Base-by-base conservation (phyloP, 1,140 invertebrate genomes). In the Sipha flava region DNA sequence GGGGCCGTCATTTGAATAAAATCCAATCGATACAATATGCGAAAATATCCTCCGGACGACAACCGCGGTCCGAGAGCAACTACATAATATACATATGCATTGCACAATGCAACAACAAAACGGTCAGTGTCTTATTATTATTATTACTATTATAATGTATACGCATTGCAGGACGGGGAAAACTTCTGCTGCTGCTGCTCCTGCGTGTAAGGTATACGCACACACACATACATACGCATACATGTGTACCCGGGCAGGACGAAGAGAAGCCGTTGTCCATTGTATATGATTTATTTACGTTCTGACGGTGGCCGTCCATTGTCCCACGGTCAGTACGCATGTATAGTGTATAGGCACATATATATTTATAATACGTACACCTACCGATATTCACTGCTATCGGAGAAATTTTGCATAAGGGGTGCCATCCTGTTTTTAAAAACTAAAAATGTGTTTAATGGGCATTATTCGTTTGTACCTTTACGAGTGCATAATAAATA, bases 41-140 rank as follows among this genome's bases (percentile, higher is more conserved):
- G 47, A 72, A 72, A 72, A 49, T 54, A 57, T 54, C 31, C n/a
- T 21, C 21, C 31, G 70, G 47, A n/a, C 29, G 47, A 49, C 66
- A 18, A 29, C n/a, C 29, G 47, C 7, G 21, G 23, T 2, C 9
- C 10, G 3, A 6, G 1, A 43, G 14, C 3, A 12, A 3, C 9
- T 9, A 43, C 10, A 9, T 43, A 12, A 54, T 54, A 5, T 59
- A 59, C n/a, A 59, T 2, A 31, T 10, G 45, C 26, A 26, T 16
- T 26, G 23, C 64, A 68, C 45, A 52, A 23, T 40, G 34, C 34
- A 34, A 66, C 34, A 7, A 49, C 45, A 52, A 49, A 75, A 75
- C 70, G 72, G 72, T 75, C 72, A 75, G 72, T 57, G 72, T 75
- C 72, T 75, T 75, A 75, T 29, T 49, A 66, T 66, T 66, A 66